These are phyloP conservation scores for Drosophila bocqueti DNA, from an alignment of 1,140 invertebrate genomes.

Conservation along the genomic window DNA sequence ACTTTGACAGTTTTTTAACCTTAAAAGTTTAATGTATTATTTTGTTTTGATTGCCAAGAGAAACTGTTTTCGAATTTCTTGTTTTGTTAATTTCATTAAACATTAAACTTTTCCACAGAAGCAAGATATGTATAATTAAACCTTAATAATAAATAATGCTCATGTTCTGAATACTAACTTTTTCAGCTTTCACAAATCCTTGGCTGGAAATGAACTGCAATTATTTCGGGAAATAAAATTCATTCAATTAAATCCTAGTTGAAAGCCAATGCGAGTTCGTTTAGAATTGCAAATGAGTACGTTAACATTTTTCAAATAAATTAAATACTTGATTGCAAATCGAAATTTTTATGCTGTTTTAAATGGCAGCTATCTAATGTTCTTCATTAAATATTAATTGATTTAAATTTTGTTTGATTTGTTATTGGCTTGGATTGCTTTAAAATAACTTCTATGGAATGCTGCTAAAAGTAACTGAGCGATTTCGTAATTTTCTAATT, in stretches of 20 bases:
- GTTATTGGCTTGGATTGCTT: neutral
- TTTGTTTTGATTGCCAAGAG: too few relatives aligned
- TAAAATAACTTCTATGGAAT: neutral
- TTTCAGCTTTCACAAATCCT: conserved; percentile 31
- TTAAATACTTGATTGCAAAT: conserved; percentile 13
- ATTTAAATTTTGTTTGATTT: conserved; percentile 2
- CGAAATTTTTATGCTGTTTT: neutral
- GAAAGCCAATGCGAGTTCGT: conserved; percentile 8
- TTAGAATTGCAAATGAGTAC: conserved; percentile 31
- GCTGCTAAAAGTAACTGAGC: neutral
- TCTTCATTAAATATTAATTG: neutral
- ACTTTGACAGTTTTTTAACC: neutral
- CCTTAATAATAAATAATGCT: conserved; percentile 2
- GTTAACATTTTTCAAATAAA: conserved; percentile 16
- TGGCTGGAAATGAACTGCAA: conserved; percentile 14
- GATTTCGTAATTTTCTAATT: neutral
- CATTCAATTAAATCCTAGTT: conserved; percentile 30
- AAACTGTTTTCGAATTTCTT: neutral
- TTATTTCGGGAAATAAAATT: conserved; percentile 26
- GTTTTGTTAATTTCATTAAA: neutral
- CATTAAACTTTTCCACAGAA: neutral
- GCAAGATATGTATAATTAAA: conserved; percentile 6
- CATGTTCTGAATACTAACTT: conserved; percentile 24
- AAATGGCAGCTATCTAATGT: too few relatives aligned
- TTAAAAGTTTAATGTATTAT: neutral